These are phyloP conservation scores for Mellivora capensis DNA, from an alignment of 2,113 vertebrate genomes.

Conservation along the genomic window DNA sequence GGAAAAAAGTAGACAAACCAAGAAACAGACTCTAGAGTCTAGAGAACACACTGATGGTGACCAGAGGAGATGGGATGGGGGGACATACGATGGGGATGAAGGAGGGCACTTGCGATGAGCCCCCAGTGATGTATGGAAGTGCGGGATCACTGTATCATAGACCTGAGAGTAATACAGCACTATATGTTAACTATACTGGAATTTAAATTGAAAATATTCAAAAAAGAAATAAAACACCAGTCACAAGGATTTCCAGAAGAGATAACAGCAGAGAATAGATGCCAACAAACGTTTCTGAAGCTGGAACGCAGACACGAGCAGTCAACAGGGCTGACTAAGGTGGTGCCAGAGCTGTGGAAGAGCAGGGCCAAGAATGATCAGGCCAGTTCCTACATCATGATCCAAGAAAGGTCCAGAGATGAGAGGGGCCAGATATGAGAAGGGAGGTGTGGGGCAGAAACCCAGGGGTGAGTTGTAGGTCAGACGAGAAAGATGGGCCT, in stretches of 20 bases:
- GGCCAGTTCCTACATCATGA: no score
- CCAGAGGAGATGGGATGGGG: neutral
- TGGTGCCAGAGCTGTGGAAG: neutral
- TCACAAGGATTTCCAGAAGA: neutral
- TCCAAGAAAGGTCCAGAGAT: neutral
- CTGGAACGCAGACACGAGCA: neutral
- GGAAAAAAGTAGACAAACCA: no score
- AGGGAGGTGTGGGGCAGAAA: neutral
- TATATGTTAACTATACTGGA: neutral
- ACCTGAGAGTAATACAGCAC: neutral
- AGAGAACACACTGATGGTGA: no score
- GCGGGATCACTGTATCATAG: neutral
- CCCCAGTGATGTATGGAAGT: neutral
- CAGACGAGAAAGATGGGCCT: neutral
- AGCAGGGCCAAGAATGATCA: rapidly evolving
- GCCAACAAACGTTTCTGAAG: no score
- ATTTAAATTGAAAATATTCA: neutral
- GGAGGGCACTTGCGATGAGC: neutral
- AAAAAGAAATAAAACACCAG: neutral
- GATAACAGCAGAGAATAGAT: neutral
- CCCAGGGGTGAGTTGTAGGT: neutral
- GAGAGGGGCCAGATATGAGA: rapidly evolving
- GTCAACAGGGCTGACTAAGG: no score
- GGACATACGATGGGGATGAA: neutral
- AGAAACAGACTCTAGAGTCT: no score